A percentile compares a stretch with the other conserved stretches of the same genome.
phyloP scores from a whole-genome alignment of 2,113 vertebrate genomes.

The Zingel zingel region DNA sequence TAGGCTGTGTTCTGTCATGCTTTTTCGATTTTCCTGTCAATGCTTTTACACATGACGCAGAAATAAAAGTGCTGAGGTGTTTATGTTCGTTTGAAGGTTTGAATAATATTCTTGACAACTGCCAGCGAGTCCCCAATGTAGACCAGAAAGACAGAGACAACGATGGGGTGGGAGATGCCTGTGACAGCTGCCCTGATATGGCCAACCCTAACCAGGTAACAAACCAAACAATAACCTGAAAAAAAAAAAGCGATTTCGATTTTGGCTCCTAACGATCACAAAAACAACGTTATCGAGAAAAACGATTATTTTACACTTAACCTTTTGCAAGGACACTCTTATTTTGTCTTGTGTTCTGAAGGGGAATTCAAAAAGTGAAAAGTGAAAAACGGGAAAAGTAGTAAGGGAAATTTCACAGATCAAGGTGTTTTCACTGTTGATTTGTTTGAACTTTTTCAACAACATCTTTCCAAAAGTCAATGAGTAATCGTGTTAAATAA shows the following conservation, averaged over 20 bases:
- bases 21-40: slow-evolving; percentile 21
- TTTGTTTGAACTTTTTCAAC: no score
- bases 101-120: slow-evolving; percentile 96
- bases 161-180: slow-evolving; percentile 95
- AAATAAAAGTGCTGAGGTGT: slow-evolving; percentile 39
- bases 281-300: no score
- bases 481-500: no score
- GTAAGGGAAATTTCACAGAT: no score
- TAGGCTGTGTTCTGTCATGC: slow-evolving; percentile 22
- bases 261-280: no score
- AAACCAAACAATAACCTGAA: slow-evolving; percentile 9
- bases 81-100: slow-evolving; percentile 84
- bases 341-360: no score
- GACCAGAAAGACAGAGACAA: slow-evolving; percentile 91
- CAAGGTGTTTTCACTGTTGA: no score
- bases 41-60: slow-evolving; percentile 37
- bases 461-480: no score
- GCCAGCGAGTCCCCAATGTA: slow-evolving; percentile 89
- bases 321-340: no score
- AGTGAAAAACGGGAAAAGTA: no score
- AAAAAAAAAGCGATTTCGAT: neutral
- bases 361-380: no score
- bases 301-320: no score
- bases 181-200: slow-evolving; percentile 95
- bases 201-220: slow-evolving; percentile 95